A percentile compares a stretch with the other conserved stretches of the same genome.
Conservation (phyloP, 2,888 invertebrate genomes). For the Pyrgus malvae region DNA sequence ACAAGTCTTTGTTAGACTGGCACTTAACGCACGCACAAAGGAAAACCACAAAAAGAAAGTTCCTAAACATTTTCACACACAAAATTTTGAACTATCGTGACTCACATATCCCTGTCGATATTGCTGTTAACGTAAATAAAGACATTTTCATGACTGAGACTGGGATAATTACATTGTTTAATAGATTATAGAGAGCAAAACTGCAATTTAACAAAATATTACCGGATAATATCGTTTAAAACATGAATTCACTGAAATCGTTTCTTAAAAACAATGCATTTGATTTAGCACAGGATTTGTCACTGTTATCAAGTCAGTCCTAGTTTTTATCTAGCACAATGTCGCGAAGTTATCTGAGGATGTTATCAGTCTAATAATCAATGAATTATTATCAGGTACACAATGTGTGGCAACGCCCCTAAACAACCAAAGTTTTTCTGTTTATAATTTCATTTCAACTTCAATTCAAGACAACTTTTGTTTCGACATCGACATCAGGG, state of each 20-base stretch:
- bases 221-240: not conserved
- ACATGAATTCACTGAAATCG: not conserved
- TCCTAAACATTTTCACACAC: slow-evolving; percentile 58
- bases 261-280: not conserved
- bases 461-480: too few species aligned
- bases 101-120: slow-evolving; percentile 27
- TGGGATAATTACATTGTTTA: not conserved
- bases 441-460: too few species aligned
- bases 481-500: too few species aligned
- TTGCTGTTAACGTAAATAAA: not conserved
- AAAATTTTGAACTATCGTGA: slow-evolving; percentile 28
- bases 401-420: slow-evolving; percentile 68
- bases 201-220: not conserved
- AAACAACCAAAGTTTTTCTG: too few species aligned
- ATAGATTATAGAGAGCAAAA: not conserved
- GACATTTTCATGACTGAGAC: slow-evolving; percentile 53
- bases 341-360: slow-evolving; percentile 41
- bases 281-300: not conserved
- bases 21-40: slow-evolving; percentile 49
- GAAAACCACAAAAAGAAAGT: slow-evolving; percentile 44
- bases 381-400: slow-evolving; percentile 56
- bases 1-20: slow-evolving; percentile 72
- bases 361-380: slow-evolving; percentile 68
- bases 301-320: slow-evolving; percentile 44
- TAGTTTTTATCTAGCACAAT: slow-evolving; percentile 60